Conservation (phyloP, 2,797 vertebrate genomes). For the Tinamus major region DNA sequence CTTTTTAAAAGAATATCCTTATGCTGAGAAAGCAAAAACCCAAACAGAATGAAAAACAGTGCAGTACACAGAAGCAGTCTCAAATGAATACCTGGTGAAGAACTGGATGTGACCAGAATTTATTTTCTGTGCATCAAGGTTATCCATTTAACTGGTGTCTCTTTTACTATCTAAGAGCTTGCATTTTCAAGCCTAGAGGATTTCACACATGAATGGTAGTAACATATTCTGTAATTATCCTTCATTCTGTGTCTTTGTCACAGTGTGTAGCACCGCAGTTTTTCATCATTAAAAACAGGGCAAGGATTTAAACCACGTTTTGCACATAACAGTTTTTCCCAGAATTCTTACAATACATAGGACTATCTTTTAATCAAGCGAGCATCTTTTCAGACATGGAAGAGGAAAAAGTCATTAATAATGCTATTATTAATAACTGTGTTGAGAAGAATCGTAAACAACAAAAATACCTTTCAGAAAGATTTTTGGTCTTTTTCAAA, state of each 20-base stretch:
- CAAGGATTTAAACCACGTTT: conserved; percentile 64
- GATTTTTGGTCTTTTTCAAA: conserved; percentile 20
- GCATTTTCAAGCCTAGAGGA: conserved; percentile 68
- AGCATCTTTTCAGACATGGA: neutral
- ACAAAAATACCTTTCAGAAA: conserved; percentile 8
- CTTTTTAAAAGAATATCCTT: conserved; percentile 12
- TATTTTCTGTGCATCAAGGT: conserved; percentile 46
- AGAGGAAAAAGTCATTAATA: neutral
- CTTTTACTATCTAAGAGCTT: conserved; percentile 64
- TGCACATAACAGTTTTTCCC: neutral
- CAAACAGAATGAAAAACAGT: conserved; percentile 45
- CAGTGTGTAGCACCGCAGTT: conserved; percentile 35
- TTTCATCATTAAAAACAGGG: conserved; percentile 61
- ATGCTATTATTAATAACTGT: neutral
- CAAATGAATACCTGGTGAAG: conserved; percentile 53
- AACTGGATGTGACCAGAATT: conserved; percentile 58
- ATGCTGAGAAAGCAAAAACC: conserved; percentile 58
- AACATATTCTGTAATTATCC: conserved; percentile 76
- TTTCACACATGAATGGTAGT: conserved; percentile 72
- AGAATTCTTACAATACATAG: conserved; percentile 18
- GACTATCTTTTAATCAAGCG: neutral
- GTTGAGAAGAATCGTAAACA: neutral
- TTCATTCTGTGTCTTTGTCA: conserved; percentile 66
- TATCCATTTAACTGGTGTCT: conserved; percentile 60
- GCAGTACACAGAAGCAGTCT: conserved; percentile 25